Evolutionary conservation across 2,888 invertebrate genomes (phyloP).

Genomic region (Cinara cedri): DNA sequence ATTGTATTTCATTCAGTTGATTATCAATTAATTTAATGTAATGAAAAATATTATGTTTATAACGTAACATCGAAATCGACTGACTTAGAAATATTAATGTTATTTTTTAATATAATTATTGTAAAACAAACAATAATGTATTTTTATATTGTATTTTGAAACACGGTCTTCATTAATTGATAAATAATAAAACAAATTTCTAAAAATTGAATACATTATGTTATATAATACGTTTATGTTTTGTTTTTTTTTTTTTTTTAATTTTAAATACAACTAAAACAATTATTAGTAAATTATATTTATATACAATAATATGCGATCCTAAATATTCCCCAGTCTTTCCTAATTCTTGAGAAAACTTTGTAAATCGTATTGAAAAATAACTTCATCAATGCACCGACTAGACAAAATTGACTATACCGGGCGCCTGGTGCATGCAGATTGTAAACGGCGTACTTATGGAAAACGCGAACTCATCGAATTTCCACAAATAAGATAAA

Average conservation of each 20-base stretch:
- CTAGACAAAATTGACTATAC: too few species aligned
- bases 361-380: too few species aligned
- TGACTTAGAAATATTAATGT: slow-evolving; percentile 42
- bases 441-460: too few species aligned
- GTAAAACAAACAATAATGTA: slow-evolving; percentile 27
- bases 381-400: too few species aligned
- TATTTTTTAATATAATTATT: slow-evolving; percentile 26
- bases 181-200: slow-evolving; percentile 23
- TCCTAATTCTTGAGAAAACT: too few species aligned
- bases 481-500: too few species aligned
- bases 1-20: background rate
- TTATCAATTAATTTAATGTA: slow-evolving; percentile 27
- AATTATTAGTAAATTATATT: too few species aligned
- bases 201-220: background rate
- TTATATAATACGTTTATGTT: background rate
- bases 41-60: background rate
- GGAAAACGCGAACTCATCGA: too few species aligned
- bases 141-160: slow-evolving; percentile 44
- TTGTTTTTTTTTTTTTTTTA: too few species aligned
- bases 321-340: too few species aligned
- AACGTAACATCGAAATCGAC: slow-evolving; percentile 35
- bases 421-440: too few species aligned
- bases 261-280: too few species aligned
- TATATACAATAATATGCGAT: background rate
- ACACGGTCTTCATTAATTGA: slow-evolving; percentile 17